A percentile compares a stretch with the other conserved stretches of the same genome.
phyloP scores from a whole-genome alignment of 64 coral and sea anemone species.

The Trachythela sp. region DNA sequence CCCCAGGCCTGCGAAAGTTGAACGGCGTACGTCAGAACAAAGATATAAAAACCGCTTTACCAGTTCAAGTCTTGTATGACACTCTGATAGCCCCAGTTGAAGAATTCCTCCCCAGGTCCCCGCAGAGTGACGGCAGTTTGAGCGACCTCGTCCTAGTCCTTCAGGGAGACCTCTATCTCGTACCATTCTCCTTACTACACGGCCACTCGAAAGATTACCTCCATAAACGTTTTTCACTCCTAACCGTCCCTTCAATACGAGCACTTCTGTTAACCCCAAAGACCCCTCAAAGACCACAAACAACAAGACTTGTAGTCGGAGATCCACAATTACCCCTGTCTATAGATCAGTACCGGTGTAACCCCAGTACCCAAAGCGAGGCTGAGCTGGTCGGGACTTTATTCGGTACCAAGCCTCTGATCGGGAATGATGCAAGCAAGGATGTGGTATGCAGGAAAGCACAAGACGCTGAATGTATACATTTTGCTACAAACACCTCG shows the following conservation, averaged over 20 bases:
- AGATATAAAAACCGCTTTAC: conserved; percentile 46
- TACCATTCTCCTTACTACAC: conserved; percentile 79
- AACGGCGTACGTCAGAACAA: conserved; percentile 69
- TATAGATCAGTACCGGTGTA: conserved; percentile 81
- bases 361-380: conserved; percentile 83
- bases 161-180: conserved; percentile 87
- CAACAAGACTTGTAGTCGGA: conserved; percentile 62
- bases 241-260: conserved; percentile 81
- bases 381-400: conserved; percentile 89
- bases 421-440: conserved; percentile 64
- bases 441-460: conserved; percentile 55
- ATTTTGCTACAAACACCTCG: conserved; percentile 94
- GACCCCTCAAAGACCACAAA: background rate
- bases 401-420: conserved; percentile 77
- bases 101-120: conserved; percentile 53
- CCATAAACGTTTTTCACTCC: conserved; percentile 64
- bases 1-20: conserved; percentile 49
- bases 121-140: conserved; percentile 71
- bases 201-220: conserved; percentile 79
- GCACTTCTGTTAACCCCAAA: conserved; percentile 47
- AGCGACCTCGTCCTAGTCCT: conserved; percentile 80
- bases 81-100: conserved; percentile 90
- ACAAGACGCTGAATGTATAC: conserved; percentile 71
- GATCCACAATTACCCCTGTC: conserved; percentile 76
- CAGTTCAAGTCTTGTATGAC: conserved; percentile 79